Evolutionary conservation across 2,888 invertebrate species (phyloP).

Genomic region (Mactromeris polynyma): DNA sequence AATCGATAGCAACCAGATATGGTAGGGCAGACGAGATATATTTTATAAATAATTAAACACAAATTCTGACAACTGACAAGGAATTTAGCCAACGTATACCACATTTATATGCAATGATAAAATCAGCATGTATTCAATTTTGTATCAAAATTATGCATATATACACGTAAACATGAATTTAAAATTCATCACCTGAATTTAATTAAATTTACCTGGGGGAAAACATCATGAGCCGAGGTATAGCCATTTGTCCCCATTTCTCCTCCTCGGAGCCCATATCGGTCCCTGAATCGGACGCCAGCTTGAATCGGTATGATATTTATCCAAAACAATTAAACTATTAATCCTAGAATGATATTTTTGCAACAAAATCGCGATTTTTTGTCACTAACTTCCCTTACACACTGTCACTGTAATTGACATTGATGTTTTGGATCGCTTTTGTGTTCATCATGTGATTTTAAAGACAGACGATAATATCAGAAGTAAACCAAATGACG

Average conservation of each 20-base stretch:
- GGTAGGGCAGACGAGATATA: not conserved
- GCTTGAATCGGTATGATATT: slow-evolving; percentile 38
- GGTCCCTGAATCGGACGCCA: slow-evolving; percentile 71
- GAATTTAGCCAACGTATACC: not conserved
- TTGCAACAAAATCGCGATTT: not conserved
- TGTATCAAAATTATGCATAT: not conserved
- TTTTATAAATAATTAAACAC: slow-evolving; percentile 21
- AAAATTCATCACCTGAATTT: slow-evolving; percentile 40
- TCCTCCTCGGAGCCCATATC: slow-evolving; percentile 72
- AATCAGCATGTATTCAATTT: not conserved
- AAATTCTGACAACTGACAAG: not conserved
- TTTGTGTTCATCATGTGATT: slow-evolving; percentile 30
- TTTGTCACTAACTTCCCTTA: slow-evolving; percentile 25
- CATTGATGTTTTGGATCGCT: slow-evolving; percentile 34
- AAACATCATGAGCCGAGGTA: slow-evolving; percentile 74
- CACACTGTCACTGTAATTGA: slow-evolving; percentile 38
- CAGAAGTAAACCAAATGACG: slow-evolving; percentile 56
- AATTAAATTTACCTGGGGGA: slow-evolving; percentile 73
- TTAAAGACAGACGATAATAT: slow-evolving; percentile 29
- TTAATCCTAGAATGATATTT: not conserved
- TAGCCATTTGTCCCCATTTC: slow-evolving; percentile 71
- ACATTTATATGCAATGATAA: not conserved
- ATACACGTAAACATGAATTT: not conserved
- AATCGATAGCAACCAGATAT: slow-evolving; percentile 22
- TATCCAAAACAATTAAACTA: slow-evolving; percentile 31